These are phyloP conservation scores for Chromobotia macracanthus DNA, from an alignment of 2,797 vertebrate species.

Conservation along the genomic window DNA sequence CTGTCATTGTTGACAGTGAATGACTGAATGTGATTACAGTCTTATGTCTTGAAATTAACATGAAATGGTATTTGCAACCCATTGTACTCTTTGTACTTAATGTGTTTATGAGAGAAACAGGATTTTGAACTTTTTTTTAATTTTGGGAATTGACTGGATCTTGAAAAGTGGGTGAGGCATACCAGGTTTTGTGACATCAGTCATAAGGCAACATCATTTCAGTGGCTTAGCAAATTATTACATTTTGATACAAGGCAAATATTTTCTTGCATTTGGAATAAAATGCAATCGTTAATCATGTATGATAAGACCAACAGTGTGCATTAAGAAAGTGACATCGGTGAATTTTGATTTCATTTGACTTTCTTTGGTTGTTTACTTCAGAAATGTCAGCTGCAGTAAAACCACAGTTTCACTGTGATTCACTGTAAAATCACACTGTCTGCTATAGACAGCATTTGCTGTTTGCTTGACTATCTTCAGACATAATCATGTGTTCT, in stretches of 20 bases:
- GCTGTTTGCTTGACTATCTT: neutral
- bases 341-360: no score
- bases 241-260: neutral
- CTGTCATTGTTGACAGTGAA: constrained; percentile 2
- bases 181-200: no score
- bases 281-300: neutral
- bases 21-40: neutral
- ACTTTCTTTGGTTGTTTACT: no score
- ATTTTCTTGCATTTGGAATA: neutral
- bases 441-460: constrained; percentile 16
- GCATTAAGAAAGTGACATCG: no score
- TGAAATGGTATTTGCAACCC: neutral
- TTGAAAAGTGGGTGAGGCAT: neutral
- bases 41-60: neutral
- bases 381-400: neutral
- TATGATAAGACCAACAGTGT: neutral
- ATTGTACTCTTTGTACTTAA: neutral
- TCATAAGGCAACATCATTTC: no score
- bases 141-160: neutral
- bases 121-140: neutral
- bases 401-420: neutral
- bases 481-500: neutral
- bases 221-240: no score
- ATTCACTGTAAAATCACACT: no score
- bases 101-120: neutral